These are phyloP conservation scores for Drosophila hydei DNA, from an alignment of 1,140 invertebrate species.

Conservation along the genomic window DNA sequence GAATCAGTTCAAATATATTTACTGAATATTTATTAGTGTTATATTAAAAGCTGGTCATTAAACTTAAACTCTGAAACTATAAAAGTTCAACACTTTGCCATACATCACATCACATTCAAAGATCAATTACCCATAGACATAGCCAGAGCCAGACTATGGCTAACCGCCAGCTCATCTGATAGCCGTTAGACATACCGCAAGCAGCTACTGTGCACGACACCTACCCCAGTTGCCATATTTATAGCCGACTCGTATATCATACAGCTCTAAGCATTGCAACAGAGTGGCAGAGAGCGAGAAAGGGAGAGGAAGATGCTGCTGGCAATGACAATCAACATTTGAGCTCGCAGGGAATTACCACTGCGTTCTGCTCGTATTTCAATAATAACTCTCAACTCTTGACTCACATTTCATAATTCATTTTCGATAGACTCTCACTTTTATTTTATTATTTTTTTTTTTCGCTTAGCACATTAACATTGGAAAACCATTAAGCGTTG, in stretches of 20 bases:
- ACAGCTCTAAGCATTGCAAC: conserved; percentile 17
- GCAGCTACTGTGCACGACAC: conserved; percentile 40
- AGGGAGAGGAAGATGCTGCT: conserved; percentile 31
- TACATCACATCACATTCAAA: not conserved
- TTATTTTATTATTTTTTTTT: conserved; percentile 42
- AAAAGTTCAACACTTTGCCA: conserved; percentile 2
- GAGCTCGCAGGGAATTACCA: conserved; percentile 15
- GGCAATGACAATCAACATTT: conserved; percentile 43
- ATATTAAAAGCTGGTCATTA: no score
- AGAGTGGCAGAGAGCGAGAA: not conserved
- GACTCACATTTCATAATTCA: conserved; percentile 70
- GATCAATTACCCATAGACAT: not conserved
- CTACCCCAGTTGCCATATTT: conserved; percentile 17
- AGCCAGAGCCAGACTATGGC: not conserved
- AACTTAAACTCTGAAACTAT: not conserved
- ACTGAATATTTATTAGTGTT: no score
- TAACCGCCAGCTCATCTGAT: not conserved
- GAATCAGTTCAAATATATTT: not conserved
- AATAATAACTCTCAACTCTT: conserved; percentile 49
- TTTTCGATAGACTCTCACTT: conserved; percentile 69
- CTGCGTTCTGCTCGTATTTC: conserved; percentile 43
- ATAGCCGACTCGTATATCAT: conserved; percentile 33
- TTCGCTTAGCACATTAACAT: conserved; percentile 61
- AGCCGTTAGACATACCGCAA: conserved; percentile 25
- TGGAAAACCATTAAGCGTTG: conserved; percentile 61